Base-by-base conservation (phyloP, 2,113 vertebrate genomes). In the Pipa parva region DNA sequence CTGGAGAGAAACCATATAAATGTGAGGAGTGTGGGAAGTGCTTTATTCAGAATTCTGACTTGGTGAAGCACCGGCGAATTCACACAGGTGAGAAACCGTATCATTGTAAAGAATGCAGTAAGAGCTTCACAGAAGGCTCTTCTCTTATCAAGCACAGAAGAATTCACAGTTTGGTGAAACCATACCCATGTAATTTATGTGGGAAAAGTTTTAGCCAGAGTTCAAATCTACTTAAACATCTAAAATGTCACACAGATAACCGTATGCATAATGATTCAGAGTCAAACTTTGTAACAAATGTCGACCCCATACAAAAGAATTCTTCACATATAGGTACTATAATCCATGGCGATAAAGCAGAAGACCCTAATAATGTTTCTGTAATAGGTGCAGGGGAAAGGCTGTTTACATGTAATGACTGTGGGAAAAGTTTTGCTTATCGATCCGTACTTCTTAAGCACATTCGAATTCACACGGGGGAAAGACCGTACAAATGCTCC, bases 341-440 rank as follows among this genome's bases (percentile, higher is more conserved):
- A 3, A 3, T 17, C 7, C 15, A 46, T 46, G 42, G 42, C 7
- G 18, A 46, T 9, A 20, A 6, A 3, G 42, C 18, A 3, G 39
- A 18, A 6, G 7, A 45, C n/a, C 2, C 39, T 18, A 46, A 20
- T 17, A 7, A 46, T 17, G 1, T 17, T 46, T 17, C 5, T 2
- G 6, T 25, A 1, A 9, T 3, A 2, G 11, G 18, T 3, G 20
- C 10, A 1, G 13, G 57, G 2, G 58, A 45, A 15, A 39, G 46
- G 48, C 58, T 74, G 2, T 81, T 83, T 72, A 75, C 49, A 61
- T 88, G 86, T 71, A 77, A 74, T 0, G 83, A 84, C 17, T 83
- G 87, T 24, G 87, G 87, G 0, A 89, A 90, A 70, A 80, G 82
- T 74, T 91, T 90, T 72, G 80, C 80, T 1, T 82, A 87, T 7